Percentiles rank a stretch among this genome's conserved stretches.
These are phyloP conservation scores for Phortica okadai DNA, from an alignment of 2,888 invertebrate genomes.

Conservation along the genomic window DNA sequence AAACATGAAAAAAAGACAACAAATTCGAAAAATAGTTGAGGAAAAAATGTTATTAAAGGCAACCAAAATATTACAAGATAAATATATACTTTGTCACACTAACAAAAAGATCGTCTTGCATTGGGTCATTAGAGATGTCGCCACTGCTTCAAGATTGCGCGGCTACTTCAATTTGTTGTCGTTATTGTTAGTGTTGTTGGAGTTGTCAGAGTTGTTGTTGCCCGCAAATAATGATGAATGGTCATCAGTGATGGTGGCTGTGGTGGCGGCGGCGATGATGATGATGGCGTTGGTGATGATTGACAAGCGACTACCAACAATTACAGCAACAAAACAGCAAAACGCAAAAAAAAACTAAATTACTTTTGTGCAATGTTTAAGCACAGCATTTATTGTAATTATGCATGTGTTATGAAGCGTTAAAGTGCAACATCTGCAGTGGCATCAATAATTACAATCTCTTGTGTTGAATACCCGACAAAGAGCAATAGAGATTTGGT, in stretches of 20 bases:
- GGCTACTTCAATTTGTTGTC: background rate
- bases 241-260: conserved; percentile 42
- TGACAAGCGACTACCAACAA: conserved; percentile 55
- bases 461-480: background rate
- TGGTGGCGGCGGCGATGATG: conserved; percentile 48
- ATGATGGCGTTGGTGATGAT: conserved; percentile 48
- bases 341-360: conserved; percentile 44
- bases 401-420: conserved; percentile 63
- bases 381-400: background rate
- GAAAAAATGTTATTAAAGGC: background rate
- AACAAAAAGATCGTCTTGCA: background rate
- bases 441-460: conserved; percentile 25
- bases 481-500: too few relatives aligned
- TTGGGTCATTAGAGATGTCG: conserved; percentile 19
- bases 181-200: background rate
- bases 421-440: conserved; percentile 62
- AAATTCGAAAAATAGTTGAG: background rate
- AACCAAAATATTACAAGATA: conserved; percentile 8
- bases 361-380: conserved; percentile 42
- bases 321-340: conserved; percentile 28
- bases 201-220: background rate
- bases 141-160: conserved; percentile 1
- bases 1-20: conserved; percentile 9
- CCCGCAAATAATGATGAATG: conserved; percentile 53
- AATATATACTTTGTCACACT: conserved; percentile 7